These are phyloP conservation scores for Apamea monoglypha DNA, from an alignment of 2,888 invertebrate genomes.

Conservation along the genomic window DNA sequence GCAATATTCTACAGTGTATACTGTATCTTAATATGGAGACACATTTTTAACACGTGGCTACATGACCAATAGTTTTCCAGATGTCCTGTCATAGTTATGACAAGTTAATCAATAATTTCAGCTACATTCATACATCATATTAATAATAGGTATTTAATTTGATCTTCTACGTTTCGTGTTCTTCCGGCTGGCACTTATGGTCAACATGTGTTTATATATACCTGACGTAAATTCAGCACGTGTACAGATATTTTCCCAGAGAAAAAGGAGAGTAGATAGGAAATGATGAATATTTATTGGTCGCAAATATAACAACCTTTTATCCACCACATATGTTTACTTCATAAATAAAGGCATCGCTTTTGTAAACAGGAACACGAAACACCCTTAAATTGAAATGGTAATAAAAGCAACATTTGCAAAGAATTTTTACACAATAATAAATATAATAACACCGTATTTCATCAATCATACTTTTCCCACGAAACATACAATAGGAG, in stretches of 20 bases:
- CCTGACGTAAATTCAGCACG: background rate
- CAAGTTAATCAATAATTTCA: background rate
- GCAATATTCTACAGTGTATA: too few relatives aligned
- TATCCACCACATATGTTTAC: background rate
- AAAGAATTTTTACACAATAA: slow-evolving; percentile 51
- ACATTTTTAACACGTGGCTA: background rate
- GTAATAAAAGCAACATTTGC: slow-evolving; percentile 34
- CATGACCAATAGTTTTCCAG: background rate
- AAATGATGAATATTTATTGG: slow-evolving; percentile 11
- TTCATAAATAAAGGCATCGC: slow-evolving; percentile 14
- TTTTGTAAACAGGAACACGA: slow-evolving; percentile 26
- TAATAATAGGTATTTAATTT: background rate
- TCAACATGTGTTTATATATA: background rate
- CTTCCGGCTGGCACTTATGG: background rate
- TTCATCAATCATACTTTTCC: slow-evolving; percentile 74
- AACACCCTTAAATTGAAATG: slow-evolving; percentile 14
- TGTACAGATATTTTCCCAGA: background rate
- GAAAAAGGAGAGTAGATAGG: background rate
- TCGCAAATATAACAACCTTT: slow-evolving; percentile 22
- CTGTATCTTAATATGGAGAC: background rate
- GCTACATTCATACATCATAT: background rate
- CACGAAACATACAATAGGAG: slow-evolving; percentile 73
- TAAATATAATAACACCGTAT: slow-evolving; percentile 54
- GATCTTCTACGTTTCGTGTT: background rate
- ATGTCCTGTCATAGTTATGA: background rate